Evolutionary conservation across 2,113 vertebrate species (phyloP), one percentile per base, ranked within the genome.

Genomic region (Seriola rivoliana): DNA sequence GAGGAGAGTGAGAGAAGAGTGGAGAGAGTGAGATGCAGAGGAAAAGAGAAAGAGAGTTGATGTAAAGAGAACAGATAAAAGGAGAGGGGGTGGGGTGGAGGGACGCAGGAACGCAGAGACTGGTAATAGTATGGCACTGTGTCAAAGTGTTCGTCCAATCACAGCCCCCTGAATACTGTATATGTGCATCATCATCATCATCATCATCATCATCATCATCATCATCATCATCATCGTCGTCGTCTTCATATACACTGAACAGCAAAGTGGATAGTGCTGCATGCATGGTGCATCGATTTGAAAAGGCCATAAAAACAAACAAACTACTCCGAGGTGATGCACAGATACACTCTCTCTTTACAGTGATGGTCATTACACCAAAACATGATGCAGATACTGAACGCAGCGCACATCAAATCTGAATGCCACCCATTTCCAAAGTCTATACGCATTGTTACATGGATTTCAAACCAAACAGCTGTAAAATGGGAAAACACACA

Each of bases 261-360:
- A 87, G 85, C 50, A 81, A 58, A 80, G 82, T 77, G 80, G 60
- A 69, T 64, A 84, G 78, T 80, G 77, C 70, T 68, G 85, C 70
- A 72, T 68, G 85, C 70, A 72, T 57, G 74, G 48, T 10, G 75
- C 55, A 82, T 86, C 16, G 69, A 85, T 89, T 84, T 89, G 57
- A 71, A 89, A 83, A 82, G 67, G 67, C 58, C 50, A 89, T 92
- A 88, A 90, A 93, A 88, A 74, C 89, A 88, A 89, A 90, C 75
- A 87, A 80, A 72, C 52, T 62, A 66, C 76, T 86, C 63, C 64
- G 75, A 75, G 78, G 69, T 75, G 85, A 90, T 66, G 40, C 70
- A 75, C 58, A 68, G 64, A 83, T 34, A 62, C 46, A 34, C 71
- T 80, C 34, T 80, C 81, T 89, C 80, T 75, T 81, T 65, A 68